A percentile compares a stretch with the other conserved stretches of the same genome.
These are phyloP conservation scores for Vimba vimba DNA, from an alignment of 2,113 vertebrate genomes.

Conservation along the genomic window DNA sequence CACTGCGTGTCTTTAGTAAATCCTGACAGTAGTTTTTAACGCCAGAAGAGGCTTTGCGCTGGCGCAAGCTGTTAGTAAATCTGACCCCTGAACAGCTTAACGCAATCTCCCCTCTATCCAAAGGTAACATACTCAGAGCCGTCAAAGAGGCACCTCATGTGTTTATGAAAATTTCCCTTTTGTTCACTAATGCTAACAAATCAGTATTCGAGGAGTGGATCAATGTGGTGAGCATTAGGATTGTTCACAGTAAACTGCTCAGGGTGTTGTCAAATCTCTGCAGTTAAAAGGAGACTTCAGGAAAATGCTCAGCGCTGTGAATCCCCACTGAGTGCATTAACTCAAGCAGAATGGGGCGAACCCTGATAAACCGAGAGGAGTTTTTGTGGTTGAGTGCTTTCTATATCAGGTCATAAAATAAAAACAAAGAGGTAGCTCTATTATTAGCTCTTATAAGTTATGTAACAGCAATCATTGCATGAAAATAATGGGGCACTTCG, in stretches of 20 bases:
- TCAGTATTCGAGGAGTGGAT: background rate
- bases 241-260: constrained; percentile 6
- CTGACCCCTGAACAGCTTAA: background rate
- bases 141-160: too few relatives aligned
- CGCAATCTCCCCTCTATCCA: background rate
- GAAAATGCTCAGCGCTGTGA: constrained; percentile 5
- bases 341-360: background rate
- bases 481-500: constrained; percentile 30
- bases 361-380: background rate
- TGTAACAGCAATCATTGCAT: constrained; percentile 39
- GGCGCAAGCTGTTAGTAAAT: too few relatives aligned
- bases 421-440: constrained; percentile 13
- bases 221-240: background rate
- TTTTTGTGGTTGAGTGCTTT: constrained; percentile 12
- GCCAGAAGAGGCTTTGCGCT: too few relatives aligned
- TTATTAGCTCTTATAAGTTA: constrained; percentile 45
- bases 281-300: background rate
- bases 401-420: constrained; percentile 32
- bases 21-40: too few relatives aligned
- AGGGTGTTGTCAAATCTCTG: constrained; percentile 20
- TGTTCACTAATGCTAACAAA: constrained; percentile 3
- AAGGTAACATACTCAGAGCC: background rate
- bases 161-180: background rate
- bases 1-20: too few relatives aligned
- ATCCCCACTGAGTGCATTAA: background rate